These are phyloP conservation scores for Octomys mimax DNA, from an alignment of 2,797 vertebrate genomes.

Conservation along the genomic window DNA sequence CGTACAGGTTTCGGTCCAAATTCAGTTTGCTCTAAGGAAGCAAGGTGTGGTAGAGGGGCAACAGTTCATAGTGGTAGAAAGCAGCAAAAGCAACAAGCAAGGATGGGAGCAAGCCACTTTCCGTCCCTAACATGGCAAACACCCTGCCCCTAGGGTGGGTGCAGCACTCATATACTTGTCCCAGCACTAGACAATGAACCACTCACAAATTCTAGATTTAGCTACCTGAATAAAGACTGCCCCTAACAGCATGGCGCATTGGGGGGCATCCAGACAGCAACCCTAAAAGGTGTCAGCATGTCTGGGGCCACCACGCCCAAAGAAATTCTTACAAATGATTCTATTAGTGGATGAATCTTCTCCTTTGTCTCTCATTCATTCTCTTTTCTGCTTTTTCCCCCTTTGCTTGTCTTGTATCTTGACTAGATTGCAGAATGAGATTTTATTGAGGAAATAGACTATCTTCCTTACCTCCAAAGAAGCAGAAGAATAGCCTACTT, in stretches of 20 bases:
- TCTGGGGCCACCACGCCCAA: not conserved
- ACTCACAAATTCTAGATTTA: not conserved
- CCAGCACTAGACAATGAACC: not conserved
- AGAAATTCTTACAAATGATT: not conserved
- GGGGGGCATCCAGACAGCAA: not conserved
- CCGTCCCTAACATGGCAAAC: not conserved
- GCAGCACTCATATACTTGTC: too few relatives aligned
- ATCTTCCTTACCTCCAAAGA: constrained; percentile 23
- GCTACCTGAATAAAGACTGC: not conserved
- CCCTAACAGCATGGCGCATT: not conserved
- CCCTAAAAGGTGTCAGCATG: not conserved
- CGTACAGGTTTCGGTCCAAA: too few relatives aligned
- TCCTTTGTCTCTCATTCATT: not conserved
- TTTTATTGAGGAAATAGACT: not conserved
- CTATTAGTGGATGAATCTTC: not conserved
- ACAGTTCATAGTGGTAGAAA: too few relatives aligned
- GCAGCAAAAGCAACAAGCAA: not conserved
- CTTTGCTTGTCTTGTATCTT: not conserved
- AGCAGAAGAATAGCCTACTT: not conserved
- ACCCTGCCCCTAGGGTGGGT: not conserved
- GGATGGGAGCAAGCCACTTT: not conserved
- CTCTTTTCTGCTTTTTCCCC: not conserved
- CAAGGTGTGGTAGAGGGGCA: too few relatives aligned
- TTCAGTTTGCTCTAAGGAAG: too few relatives aligned
- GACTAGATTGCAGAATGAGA: not conserved